Evolutionary conservation across 2,888 invertebrate species (phyloP), one percentile per base, ranked within the genome.

Genomic region (Nomada ferruginata): DNA sequence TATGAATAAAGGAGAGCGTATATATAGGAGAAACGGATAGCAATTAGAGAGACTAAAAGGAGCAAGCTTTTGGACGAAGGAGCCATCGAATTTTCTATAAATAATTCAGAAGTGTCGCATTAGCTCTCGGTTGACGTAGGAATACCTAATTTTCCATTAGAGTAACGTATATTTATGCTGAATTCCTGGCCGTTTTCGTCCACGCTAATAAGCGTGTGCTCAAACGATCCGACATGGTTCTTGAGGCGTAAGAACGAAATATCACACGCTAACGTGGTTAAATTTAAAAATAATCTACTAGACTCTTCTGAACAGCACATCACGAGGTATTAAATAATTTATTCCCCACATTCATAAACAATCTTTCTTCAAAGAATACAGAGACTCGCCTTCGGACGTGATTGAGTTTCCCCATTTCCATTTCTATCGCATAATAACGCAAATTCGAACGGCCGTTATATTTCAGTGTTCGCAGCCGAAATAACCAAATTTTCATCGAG

Each of bases 401-500:
- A 47, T n/a, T 13, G n/a, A 53, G 53, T 52, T 42, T 15, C 55
- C 26, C 52, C 20, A 11, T 36, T 36, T 15, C 18, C 50, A 5
- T 47, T 20, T 20, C 61, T 23, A 53, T 72, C 57, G 61, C 47
- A 71, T 61, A 79, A 79, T 66, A 71, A 59, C 55, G 70, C 61
- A 71, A 71, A 79, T 79, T 61, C 65, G 52, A 47, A 23, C 60
- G n/a, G 36, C 47, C 53, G 59, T 47, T 52, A 60, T 59, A 44
- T 29, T 13, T n/a, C 64, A 50, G 60, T 36, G 70, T 23, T 69
- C 65, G 55, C 59, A 71, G 65, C 59, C 47, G 70, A 73, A 81
- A 79, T 81, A 79, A 81, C 81, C 65, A 73, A 79, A 81, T 79
- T 79, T 73, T 80, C 80, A 72, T 81, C 75, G 60, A 55, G 65